A percentile compares a stretch with the other conserved stretches of the same genome.
Conservation (phyloP, 2,888 invertebrate genomes). For the Himalopsyche anomala region DNA sequence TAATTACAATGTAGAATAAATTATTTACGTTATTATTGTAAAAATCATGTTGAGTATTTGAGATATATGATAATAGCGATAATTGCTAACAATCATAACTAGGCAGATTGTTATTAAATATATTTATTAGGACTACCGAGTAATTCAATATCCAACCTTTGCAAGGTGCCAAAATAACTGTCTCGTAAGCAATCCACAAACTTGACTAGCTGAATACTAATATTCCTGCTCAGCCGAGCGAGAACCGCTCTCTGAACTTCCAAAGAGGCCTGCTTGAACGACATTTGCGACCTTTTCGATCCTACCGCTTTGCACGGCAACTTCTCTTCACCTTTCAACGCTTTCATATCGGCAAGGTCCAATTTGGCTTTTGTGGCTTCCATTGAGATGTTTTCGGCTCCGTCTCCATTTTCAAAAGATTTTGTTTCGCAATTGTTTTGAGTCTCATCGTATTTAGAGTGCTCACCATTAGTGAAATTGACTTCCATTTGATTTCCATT, state of each 20-base stretch:
- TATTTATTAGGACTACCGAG: too few relatives aligned
- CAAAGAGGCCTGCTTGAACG: slow-evolving; percentile 79
- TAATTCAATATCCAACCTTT: slow-evolving; percentile 75
- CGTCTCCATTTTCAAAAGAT: background rate
- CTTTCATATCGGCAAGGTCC: slow-evolving; percentile 41
- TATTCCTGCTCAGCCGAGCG: slow-evolving; percentile 83
- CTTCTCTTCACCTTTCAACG: slow-evolving; percentile 67
- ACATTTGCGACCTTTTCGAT: slow-evolving; percentile 67
- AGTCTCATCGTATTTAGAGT: slow-evolving; percentile 52
- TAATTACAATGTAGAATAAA: too few relatives aligned
- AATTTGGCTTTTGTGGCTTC: slow-evolving; percentile 6
- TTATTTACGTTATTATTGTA: too few relatives aligned
- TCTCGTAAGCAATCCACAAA: slow-evolving; percentile 90
- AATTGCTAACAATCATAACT: too few relatives aligned
- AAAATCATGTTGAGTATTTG: too few relatives aligned
- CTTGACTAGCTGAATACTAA: slow-evolving; percentile 86
- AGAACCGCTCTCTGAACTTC: slow-evolving; percentile 88
- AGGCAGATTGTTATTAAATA: too few relatives aligned
- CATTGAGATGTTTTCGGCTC: background rate
- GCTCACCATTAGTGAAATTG: background rate
- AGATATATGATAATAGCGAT: too few relatives aligned
- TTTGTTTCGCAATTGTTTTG: slow-evolving; percentile 63
- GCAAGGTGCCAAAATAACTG: slow-evolving; percentile 88
- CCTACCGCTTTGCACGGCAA: slow-evolving; percentile 56
- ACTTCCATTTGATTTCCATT: background rate